A percentile compares a stretch with the other conserved stretches of the same genome.
phyloP scores from a whole-genome alignment of 2,888 invertebrate species.

The Acronicta leporina region DNA sequence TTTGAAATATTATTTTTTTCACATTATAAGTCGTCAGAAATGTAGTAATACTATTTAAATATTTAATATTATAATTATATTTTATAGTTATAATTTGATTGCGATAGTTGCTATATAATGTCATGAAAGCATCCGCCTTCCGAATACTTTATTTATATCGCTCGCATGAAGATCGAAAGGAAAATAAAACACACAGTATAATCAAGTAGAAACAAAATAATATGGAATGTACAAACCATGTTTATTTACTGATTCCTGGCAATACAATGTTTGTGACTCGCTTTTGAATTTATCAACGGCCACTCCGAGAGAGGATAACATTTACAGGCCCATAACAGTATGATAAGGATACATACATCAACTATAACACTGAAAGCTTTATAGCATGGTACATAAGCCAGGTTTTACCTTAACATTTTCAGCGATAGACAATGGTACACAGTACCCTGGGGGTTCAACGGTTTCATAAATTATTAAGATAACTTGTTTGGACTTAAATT shows the following conservation, averaged over 20 bases:
- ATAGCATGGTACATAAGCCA: constrained; percentile 80
- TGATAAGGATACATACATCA: constrained; percentile 77
- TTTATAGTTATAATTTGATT: constrained; percentile 69
- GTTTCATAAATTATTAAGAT: constrained; percentile 85
- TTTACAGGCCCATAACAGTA: constrained; percentile 70
- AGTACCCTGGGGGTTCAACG: constrained; percentile 82
- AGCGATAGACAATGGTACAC: constrained; percentile 79
- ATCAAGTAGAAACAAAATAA: constrained; percentile 91
- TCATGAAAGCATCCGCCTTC: constrained; percentile 77
- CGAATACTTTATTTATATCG: constrained; percentile 69
- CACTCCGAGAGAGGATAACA: constrained; percentile 68
- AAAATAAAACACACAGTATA: constrained; percentile 87
- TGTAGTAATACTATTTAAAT: constrained; percentile 65
- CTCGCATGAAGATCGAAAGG: constrained; percentile 78
- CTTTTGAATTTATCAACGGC: constrained; percentile 71
- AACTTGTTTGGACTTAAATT: constrained; percentile 88
- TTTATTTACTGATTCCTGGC: constrained; percentile 91
- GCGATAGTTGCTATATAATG: constrained; percentile 75
- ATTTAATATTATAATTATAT: constrained; percentile 62
- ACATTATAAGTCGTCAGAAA: constrained; percentile 81
- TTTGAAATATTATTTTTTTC: constrained; percentile 79
- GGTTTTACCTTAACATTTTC: constrained; percentile 79
- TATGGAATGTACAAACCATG: constrained; percentile 95
- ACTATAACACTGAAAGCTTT: constrained; percentile 85
- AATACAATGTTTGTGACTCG: constrained; percentile 87